A percentile compares a stretch with the other conserved stretches of the same genome.
These are phyloP conservation scores for Poecilia wingei DNA, from an alignment of 2,797 vertebrate genomes.

Conservation along the genomic window DNA sequence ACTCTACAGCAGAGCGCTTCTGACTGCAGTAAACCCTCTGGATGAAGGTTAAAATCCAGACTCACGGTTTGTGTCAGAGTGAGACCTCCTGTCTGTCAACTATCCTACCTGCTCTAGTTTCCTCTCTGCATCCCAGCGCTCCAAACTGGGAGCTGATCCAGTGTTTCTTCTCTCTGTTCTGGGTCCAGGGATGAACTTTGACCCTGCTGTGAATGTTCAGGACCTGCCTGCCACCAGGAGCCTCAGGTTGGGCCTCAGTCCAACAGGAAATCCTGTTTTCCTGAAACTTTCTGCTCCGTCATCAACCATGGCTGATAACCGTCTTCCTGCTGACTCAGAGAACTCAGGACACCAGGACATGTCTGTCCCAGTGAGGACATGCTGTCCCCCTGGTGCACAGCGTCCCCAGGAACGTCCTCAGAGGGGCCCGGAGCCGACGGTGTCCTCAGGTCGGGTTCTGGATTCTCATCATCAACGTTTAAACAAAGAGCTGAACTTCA, in stretches of 20 bases:
- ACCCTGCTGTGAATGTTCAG: neutral
- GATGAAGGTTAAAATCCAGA: neutral
- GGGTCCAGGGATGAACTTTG: neutral
- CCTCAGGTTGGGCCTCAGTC: neutral
- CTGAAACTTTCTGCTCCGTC: slow-evolving; percentile 55
- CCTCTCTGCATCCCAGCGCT: neutral
- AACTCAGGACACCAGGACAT: neutral
- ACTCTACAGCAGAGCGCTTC: neutral
- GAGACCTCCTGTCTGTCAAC: neutral
- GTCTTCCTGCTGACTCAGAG: slow-evolving; percentile 2
- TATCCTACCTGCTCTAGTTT: neutral
- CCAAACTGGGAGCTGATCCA: neutral
- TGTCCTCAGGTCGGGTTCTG: neutral
- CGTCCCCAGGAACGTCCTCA: neutral
- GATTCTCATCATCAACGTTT: too few species aligned
- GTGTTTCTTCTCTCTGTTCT: neutral
- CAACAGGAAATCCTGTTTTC: slow-evolving; percentile 80
- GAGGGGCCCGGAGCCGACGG: neutral
- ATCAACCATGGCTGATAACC: slow-evolving; percentile 36
- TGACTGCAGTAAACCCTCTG: neutral
- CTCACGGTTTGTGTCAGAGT: neutral
- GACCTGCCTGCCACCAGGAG: neutral
- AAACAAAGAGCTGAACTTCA: too few species aligned
- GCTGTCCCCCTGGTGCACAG: too few species aligned
- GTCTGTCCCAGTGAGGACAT: neutral